phyloP scores from a whole-genome alignment of 2,888 invertebrate species.

The Drosophila pegasa region DNA sequence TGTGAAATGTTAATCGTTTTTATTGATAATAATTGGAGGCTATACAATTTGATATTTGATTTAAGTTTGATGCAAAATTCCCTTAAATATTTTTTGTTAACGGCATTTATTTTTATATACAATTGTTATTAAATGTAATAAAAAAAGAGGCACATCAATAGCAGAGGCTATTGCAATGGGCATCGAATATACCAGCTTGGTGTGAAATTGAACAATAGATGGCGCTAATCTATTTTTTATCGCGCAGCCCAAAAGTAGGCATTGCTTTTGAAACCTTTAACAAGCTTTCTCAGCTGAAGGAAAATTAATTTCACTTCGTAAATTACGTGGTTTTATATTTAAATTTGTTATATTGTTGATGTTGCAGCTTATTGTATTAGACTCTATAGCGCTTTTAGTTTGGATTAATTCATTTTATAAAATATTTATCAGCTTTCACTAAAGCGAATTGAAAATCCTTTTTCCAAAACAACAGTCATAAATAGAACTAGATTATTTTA shows the following conservation, averaged over 20 bases:
- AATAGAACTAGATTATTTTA: no score
- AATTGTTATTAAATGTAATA: not conserved
- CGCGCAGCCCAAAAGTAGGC: slow-evolving; percentile 11
- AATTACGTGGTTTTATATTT: no score
- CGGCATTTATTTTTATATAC: not conserved
- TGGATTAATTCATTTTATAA: no score
- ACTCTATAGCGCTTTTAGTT: no score
- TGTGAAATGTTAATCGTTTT: accelerated
- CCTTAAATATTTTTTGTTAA: not conserved
- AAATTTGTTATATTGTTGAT: no score
- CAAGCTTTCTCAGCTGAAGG: not conserved
- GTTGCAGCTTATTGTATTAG: no score
- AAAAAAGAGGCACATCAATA: not conserved
- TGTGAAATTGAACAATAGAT: slow-evolving; percentile 22
- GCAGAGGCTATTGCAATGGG: not conserved
- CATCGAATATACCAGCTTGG: not conserved
- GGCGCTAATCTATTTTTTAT: slow-evolving; percentile 1
- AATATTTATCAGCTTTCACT: no score
- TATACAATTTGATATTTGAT: not conserved
- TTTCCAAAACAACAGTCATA: no score
- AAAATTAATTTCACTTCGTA: no score
- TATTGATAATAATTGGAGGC: not conserved
- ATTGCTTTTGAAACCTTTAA: not conserved
- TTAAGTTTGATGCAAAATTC: not conserved
- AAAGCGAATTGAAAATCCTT: no score